Conservation (phyloP, 2,113 vertebrate genomes). For the Hypanus sabinus region DNA sequence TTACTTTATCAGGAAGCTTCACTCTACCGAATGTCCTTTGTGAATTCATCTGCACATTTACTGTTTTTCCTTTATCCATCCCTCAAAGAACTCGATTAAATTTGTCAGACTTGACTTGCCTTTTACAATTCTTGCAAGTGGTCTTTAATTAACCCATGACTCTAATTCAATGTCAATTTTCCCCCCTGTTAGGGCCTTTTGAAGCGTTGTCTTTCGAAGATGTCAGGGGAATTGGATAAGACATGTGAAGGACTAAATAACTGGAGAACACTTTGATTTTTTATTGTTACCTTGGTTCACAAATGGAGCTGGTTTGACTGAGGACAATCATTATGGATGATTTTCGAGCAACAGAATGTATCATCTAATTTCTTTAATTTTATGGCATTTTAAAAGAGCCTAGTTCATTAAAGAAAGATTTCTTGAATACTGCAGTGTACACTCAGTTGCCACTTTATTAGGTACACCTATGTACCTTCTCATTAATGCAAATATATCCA, state of each 20-base stretch:
- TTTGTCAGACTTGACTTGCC: slow-evolving; percentile 16
- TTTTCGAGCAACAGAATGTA: neutral
- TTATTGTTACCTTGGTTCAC: neutral
- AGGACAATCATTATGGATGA: neutral
- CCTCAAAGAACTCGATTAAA: slow-evolving; percentile 16
- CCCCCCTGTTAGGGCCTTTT: neutral
- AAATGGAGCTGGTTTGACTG: neutral
- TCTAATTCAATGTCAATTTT: neutral
- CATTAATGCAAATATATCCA: too few relatives aligned
- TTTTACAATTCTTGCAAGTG: neutral
- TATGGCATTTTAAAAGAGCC: neutral
- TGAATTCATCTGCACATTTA: slow-evolving; percentile 7
- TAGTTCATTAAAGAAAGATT: neutral
- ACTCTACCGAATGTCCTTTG: neutral
- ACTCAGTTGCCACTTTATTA: too few relatives aligned
- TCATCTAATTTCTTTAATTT: neutral
- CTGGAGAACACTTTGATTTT: neutral
- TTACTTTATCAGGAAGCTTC: neutral
- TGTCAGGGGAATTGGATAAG: neutral
- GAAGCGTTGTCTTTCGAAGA: neutral
- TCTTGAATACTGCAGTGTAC: neutral
- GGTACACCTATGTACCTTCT: too few relatives aligned
- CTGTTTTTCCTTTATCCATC: neutral
- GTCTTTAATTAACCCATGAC: slow-evolving; percentile 13
- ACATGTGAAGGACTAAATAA: neutral